These are phyloP conservation scores for Beroe forskalii DNA, from an alignment of 37 sponge, comb jelly and placozoan species.

Conservation along the genomic window DNA sequence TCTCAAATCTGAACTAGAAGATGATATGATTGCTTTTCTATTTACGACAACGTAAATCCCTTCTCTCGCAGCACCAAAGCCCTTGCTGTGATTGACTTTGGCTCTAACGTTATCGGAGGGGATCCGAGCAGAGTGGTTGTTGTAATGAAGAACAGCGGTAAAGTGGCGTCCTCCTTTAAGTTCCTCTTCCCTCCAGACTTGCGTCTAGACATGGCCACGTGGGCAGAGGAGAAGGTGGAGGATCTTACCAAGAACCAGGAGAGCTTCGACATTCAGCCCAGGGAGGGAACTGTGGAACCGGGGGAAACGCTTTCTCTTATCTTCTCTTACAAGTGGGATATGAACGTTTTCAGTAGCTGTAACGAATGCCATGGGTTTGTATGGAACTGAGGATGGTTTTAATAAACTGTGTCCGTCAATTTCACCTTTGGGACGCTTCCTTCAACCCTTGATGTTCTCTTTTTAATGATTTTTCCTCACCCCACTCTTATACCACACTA, in stretches of 20 bases:
- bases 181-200: slow-evolving; percentile 92
- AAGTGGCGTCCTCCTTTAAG: slow-evolving; percentile 66
- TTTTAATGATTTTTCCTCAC: too few relatives aligned
- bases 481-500: too few relatives aligned
- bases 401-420: too few relatives aligned
- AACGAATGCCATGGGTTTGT: too few relatives aligned
- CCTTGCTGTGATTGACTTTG: slow-evolving; percentile 78
- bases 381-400: too few relatives aligned
- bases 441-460: too few relatives aligned
- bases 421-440: too few relatives aligned
- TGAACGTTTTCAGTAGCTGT: too few relatives aligned
- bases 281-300: slow-evolving; percentile 75
- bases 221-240: slow-evolving; percentile 86
- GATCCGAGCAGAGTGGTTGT: slow-evolving; percentile 66
- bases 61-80: slow-evolving; percentile 70
- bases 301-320: slow-evolving; percentile 70
- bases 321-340: slow-evolving; percentile 67
- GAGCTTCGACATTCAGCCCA: slow-evolving; percentile 78
- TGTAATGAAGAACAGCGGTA: slow-evolving; percentile 56
- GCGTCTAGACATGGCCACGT: slow-evolving; percentile 91
- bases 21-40: too few relatives aligned
- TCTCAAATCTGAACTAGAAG: too few relatives aligned
- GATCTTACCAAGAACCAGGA: slow-evolving; percentile 79
- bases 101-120: slow-evolving; percentile 71
- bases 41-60: too few relatives aligned